Base-by-base conservation (phyloP, 2,888 invertebrate species). In the Microctonus brassicae region DNA sequence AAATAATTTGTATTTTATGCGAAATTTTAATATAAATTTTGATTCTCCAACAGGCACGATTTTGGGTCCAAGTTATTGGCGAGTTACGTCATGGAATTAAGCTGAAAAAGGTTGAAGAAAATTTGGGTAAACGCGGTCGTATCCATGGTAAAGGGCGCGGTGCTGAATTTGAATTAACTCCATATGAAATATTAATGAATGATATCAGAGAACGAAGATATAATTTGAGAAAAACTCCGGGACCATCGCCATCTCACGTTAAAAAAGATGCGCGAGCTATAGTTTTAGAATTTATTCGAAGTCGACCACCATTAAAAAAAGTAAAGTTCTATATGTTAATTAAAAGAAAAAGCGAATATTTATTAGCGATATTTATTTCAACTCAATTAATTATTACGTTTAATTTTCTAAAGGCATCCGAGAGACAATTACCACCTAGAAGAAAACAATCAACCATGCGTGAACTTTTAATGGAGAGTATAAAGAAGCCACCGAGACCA, bases 111-210 rank as follows among this genome's bases (percentile, higher is more conserved):
- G 93, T 86, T 17, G 84, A 85, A 65, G 79, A 82, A 77, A 77
- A 87, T 82, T 69, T 84, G 69, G 78, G 79, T 13, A 77, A 78
- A 22, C 81, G 81, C 10, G 78, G 79, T 0, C 69, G 73, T 33
- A 78, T 80, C 22, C 73, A 76, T 4, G 76, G 75, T 26, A 75
- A 86, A 91, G 91, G 86, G 92, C 93, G 74, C 90, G 93, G 82
- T 91, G 93, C 95, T 74, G 97, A 98, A 88, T 98, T 94, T 88
- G 97, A 97, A 88, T 89, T 98, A 80, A 98, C 98, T 58, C 98
- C 98, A 24, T 98, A 97, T 85, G 98, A 98, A 89, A 97, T 97
- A 84, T 91, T 98, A 70, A 96, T 98, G 95, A 96, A 97, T 86
- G 98, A 98, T 86, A 98, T 98, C 83, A 90, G 97, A 80, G 93